Conservation (phyloP, 1,140 invertebrate species). For the Physella acuta region DNA sequence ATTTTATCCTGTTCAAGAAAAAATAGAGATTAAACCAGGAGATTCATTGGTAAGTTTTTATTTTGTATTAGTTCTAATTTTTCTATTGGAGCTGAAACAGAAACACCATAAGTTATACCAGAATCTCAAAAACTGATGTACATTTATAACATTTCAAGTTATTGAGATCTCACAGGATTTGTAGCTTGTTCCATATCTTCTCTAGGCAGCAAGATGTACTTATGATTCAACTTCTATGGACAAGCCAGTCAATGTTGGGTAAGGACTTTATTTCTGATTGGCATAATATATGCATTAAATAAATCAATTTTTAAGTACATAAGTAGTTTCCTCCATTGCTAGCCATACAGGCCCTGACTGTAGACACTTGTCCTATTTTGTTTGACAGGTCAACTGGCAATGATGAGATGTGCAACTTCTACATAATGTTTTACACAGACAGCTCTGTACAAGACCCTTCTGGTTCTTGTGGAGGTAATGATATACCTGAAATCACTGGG, state of each 20-base stretch:
- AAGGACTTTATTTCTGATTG: conserved; percentile 54
- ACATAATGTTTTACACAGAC: conserved; percentile 94
- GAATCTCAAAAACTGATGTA: background rate
- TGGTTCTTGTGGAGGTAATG: conserved; percentile 41
- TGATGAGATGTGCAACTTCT: conserved; percentile 99
- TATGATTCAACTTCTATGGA: conserved; percentile 58
- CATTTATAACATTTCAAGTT: background rate
- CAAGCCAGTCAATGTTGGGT: conserved; percentile 76
- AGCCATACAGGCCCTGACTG: no score
- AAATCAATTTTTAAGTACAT: no score
- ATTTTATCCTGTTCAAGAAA: conserved; percentile 85
- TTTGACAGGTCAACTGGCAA: conserved; percentile 76
- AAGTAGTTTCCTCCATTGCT: no score
- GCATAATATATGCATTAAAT: no score
- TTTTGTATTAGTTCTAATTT: conserved; percentile 16
- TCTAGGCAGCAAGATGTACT: conserved; percentile 83
- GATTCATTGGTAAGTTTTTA: conserved; percentile 71
- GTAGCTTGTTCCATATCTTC: background rate
- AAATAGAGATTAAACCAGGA: conserved; percentile 64
- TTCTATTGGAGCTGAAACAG: conserved; percentile 4
- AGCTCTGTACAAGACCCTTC: conserved; percentile 57
- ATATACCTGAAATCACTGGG: conserved; percentile 29
- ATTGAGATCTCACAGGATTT: background rate
- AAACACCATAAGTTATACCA: no score
- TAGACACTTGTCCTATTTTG: no score